Conservation (phyloP, 1,140 invertebrate species). For the Cydia strobilella region DNA sequence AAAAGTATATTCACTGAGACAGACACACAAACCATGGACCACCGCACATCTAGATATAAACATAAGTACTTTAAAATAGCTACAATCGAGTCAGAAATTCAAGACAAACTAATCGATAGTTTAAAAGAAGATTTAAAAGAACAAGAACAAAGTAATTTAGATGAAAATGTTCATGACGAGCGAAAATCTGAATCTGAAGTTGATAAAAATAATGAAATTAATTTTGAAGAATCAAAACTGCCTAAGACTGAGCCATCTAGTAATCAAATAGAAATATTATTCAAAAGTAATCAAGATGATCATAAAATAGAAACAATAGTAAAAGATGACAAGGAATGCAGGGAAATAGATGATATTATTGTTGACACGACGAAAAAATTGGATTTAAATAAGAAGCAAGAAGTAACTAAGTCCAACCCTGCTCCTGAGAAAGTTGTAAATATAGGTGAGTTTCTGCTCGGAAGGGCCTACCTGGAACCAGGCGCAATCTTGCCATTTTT, state of each 20-base stretch:
- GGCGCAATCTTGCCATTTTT: too few species aligned
- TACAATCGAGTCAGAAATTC: slow-evolving; percentile 60
- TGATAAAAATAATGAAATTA: slow-evolving; percentile 37
- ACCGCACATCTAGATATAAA: slow-evolving; percentile 68
- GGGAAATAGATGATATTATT: slow-evolving; percentile 32
- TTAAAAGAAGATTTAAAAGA: slow-evolving; percentile 37
- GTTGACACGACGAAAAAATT: slow-evolving; percentile 2
- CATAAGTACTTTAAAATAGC: slow-evolving; percentile 70
- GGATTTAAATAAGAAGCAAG: neutral
- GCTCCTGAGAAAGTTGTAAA: neutral
- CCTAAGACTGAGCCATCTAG: slow-evolving; percentile 8
- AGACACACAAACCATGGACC: slow-evolving; percentile 68
- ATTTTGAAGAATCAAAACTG: slow-evolving; percentile 32
- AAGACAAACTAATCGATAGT: slow-evolving; percentile 54
- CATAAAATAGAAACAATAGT: neutral
- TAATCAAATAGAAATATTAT: slow-evolving; percentile 39
- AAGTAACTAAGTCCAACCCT: slow-evolving; percentile 23
- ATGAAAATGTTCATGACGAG: slow-evolving; percentile 34
- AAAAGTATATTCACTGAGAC: slow-evolving; percentile 57
- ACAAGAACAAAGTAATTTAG: neutral
- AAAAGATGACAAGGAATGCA: neutral
- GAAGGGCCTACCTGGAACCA: too few species aligned
- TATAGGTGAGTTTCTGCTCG: slow-evolving; percentile 10
- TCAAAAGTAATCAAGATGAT: slow-evolving; percentile 28
- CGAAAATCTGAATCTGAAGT: slow-evolving; percentile 34